Evolutionary conservation across 2,113 vertebrate genomes (phyloP), one percentile per base, ranked within the genome.

Genomic region (Elanoides forficatus): DNA sequence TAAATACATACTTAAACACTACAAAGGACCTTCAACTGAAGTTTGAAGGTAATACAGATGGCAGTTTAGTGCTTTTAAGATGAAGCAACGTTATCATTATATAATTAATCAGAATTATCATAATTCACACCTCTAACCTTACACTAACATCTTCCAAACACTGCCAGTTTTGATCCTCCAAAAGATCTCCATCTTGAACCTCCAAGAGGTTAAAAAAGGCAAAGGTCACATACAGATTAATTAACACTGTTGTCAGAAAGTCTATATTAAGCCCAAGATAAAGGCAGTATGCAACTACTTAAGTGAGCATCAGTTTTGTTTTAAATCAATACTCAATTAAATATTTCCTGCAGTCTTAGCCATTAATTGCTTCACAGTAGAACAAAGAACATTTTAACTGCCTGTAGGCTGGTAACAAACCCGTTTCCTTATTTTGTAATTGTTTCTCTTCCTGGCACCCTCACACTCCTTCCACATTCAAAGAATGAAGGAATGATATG

Each of bases 261-360:
- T 45, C 81, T 95, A 23, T 59, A 68, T 71, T 70, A 85, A 84
- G 29, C 13, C 88, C 75, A 62, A 62, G 42, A 86, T 89, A 90
- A 94, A 71, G 68, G 55, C 62, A 63, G 56, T 97, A 85, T 38
- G 58, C 83, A 95, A 23, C 71, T 70, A 45, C 78, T 95, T 91
- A 93, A 89, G 74, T 43, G 73, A 97, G 86, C 73, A 95, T 62
- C 79, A 82, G 34, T 76, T 97, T 95, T 89, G 91, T 62, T 96
- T 97, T 89, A 97, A 98, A 97, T 98, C 97, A 97, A 98, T 97
- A 97, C 80, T 81, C 91, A 97, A 88, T 98, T 98, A 98, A 98
- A 97, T 90, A 96, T 95, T 97, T 97, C 96, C 94, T 90, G 17
- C 48, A 90, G 67, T 92, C 94, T 90, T 95, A 66, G 68, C 48